Evolutionary conservation across 2,113 vertebrate species (phyloP).

Genomic region (Vombatus ursinus): DNA sequence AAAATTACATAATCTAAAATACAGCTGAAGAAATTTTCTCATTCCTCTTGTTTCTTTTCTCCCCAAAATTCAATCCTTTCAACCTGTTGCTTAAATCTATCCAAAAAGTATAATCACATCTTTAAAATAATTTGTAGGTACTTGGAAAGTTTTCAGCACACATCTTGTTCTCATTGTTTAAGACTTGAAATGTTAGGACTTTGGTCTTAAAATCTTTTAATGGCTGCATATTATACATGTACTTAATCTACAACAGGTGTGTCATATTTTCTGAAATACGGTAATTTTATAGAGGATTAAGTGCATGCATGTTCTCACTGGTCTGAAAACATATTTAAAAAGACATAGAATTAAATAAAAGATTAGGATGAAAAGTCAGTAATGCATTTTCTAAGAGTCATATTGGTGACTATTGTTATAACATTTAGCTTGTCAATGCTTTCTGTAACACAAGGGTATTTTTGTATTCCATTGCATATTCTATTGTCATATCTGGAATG

Average conservation of each 20-base stretch:
- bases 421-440: constrained; percentile 67
- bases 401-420: constrained; percentile 64
- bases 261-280: constrained; percentile 73
- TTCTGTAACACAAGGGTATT: constrained; percentile 60
- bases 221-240: constrained; percentile 66
- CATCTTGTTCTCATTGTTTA: constrained; percentile 82
- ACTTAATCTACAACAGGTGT: constrained; percentile 81
- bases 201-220: constrained; percentile 76
- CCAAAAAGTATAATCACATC: constrained; percentile 75
- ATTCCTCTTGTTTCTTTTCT: constrained; percentile 65
- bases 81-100: constrained; percentile 72
- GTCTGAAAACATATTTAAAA: constrained; percentile 69
- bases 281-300: constrained; percentile 80
- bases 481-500: constrained; percentile 70
- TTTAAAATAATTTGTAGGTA: constrained; percentile 77
- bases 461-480: constrained; percentile 65
- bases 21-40: constrained; percentile 63
- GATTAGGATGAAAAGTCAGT: constrained; percentile 74
- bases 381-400: constrained; percentile 68
- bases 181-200: constrained; percentile 76
- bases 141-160: constrained; percentile 79
- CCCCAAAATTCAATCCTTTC: constrained; percentile 73
- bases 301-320: constrained; percentile 72
- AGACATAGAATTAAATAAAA: constrained; percentile 68
- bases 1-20: constrained; percentile 68